These are phyloP conservation scores for Phyllostomus discolor DNA, from an alignment of 2,113 vertebrate species.

Conservation along the genomic window DNA sequence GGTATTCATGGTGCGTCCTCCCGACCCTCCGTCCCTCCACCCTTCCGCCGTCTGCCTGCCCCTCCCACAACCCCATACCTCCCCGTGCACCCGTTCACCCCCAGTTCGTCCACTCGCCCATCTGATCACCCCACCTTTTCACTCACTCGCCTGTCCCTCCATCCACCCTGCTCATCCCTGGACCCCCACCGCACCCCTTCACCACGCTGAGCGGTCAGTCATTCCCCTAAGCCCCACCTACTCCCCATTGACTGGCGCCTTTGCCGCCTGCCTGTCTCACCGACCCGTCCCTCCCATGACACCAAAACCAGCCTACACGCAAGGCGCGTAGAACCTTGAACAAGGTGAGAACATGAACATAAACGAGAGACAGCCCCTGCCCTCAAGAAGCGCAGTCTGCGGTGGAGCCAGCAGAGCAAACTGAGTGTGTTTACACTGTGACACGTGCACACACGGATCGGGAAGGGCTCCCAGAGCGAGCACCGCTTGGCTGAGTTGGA, in stretches of 20 bases:
- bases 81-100: neutral
- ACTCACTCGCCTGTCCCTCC: neutral
- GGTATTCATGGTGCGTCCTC: neutral
- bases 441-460: neutral
- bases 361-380: neutral
- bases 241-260: neutral
- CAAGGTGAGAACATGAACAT: too few relatives aligned
- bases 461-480: neutral
- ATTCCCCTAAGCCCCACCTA: neutral
- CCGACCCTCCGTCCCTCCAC: neutral
- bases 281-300: neutral
- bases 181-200: neutral
- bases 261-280: neutral
- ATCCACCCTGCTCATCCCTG: too few relatives aligned
- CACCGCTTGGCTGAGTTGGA: neutral
- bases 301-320: neutral
- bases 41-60: neutral
- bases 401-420: neutral
- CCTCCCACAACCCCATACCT: neutral
- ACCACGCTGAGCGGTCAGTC: neutral
- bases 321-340: neutral
- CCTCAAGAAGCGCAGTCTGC: neutral
- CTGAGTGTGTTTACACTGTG: neutral
- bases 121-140: too few relatives aligned
- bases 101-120: fast-evolving